Evolutionary conservation across 1,140 invertebrate genomes (phyloP), one percentile per base, ranked within the genome.

Genomic region (Drosophila dunni): DNA sequence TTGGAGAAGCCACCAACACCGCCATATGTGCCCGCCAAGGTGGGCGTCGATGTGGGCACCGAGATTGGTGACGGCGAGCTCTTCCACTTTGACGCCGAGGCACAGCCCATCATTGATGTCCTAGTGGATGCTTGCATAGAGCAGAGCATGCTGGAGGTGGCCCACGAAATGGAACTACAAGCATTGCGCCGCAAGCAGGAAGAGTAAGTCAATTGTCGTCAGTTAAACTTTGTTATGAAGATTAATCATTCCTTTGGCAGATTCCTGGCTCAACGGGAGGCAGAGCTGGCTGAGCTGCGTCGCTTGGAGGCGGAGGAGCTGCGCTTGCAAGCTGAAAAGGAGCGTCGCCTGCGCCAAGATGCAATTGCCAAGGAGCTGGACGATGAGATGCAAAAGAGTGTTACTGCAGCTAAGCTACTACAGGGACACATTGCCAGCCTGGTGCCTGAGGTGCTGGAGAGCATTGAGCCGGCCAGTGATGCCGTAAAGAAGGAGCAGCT

Each of bases 81-180:
- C n/a, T 97, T 96, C 92, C 96, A 98, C 93, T 98, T 97, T 93
- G 97, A 98, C 92, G 93, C 95, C 78, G 97, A 98, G 92, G 97
- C 98, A 7, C 95, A 96, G 82, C 97, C 97, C 7, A 96, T 98
- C 44, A 93, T 98, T 56, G 97, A 98, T 92, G 95, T 96, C 11
- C 93, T 98, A 33, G 96, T 98, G 15, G 97, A 97, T 20, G 97
- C 97, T 91, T 97, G 97, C 34, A 94, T 98, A 42, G 96, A 98
- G 88, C 97, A 98, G 93, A 95, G 97, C 9, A 93, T 98, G 74
- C 94, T 96, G 4, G 97, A 98, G 92, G 95, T 96, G 45, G 93
- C 96, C 7, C 95, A 96, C 83, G 96, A 97, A 85, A 96, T 97
- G 90, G 96, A 96, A 92, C 92, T 96, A 62, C 94, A 94, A 7